These are phyloP conservation scores for Habroteleia sp. DNA, from an alignment of 2,888 invertebrate genomes.

Conservation along the genomic window DNA sequence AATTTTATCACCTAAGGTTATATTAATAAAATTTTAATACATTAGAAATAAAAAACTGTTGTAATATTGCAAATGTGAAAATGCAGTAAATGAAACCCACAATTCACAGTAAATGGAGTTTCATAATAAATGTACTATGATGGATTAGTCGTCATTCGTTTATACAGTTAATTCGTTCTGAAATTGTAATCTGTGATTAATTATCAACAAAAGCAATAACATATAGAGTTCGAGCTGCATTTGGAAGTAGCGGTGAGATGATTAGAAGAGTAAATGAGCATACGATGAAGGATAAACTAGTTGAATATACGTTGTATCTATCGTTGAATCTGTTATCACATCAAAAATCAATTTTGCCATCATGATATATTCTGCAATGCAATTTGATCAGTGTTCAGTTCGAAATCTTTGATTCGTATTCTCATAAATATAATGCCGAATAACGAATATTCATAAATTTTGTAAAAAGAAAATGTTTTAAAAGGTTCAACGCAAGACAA, in stretches of 20 bases:
- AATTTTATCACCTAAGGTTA: no score
- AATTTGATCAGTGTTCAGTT: constrained; percentile 25
- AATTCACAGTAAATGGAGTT: no score
- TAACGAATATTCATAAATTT: no score
- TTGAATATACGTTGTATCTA: constrained; percentile 40
- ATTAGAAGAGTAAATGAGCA: constrained; percentile 58
- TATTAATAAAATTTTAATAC: no score
- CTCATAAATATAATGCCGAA: constrained; percentile 45
- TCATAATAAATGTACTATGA: constrained; percentile 47
- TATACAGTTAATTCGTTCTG: constrained; percentile 46
- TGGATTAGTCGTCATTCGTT: constrained; percentile 36
- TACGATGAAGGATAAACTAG: constrained; percentile 46
- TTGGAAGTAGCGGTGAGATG: constrained; percentile 41
- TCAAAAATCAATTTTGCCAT: constrained; percentile 52
- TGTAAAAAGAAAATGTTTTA: no score
- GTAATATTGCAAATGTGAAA: no score
- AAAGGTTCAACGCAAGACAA: no score
- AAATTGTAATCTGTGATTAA: constrained; percentile 60
- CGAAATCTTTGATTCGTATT: constrained; percentile 57
- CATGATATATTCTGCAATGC: constrained; percentile 21
- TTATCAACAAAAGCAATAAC: constrained; percentile 59
- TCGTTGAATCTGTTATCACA: constrained; percentile 49
- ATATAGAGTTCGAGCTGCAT: constrained; percentile 27
- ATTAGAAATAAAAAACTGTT: no score
- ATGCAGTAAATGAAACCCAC: no score